phyloP scores from a whole-genome alignment of 2,113 vertebrate species.

The Limnothrissa miodon region DNA sequence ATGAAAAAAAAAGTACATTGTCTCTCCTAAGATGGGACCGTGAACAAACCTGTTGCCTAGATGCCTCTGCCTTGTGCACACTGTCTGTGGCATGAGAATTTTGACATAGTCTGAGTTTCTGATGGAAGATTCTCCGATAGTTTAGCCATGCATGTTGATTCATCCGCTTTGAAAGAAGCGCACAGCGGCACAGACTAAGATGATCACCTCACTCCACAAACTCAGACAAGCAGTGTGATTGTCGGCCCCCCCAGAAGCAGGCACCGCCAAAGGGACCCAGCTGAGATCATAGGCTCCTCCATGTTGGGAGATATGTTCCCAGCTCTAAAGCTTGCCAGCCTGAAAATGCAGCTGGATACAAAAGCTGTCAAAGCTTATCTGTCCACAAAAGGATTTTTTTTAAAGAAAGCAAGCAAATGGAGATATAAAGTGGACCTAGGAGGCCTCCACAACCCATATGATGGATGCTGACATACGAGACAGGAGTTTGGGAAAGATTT shows the following conservation, averaged over 20 bases:
- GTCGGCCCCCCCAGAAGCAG: too few relatives aligned
- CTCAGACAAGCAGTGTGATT: neutral
- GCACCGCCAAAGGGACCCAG: neutral
- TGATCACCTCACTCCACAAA: neutral
- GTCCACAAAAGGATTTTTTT: neutral
- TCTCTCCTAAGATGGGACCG: neutral
- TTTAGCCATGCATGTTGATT: neutral
- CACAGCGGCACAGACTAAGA: neutral
- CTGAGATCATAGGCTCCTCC: neutral
- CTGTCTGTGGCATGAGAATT: neutral
- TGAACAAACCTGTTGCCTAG: neutral
- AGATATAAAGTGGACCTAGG: neutral
- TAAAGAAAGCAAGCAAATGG: neutral
- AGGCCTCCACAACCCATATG: neutral
- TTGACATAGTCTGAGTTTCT: neutral
- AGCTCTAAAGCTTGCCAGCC: neutral
- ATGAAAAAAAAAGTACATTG: neutral
- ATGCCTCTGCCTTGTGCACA: neutral
- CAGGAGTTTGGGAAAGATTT: neutral
- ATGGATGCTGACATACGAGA: neutral
- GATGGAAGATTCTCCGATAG: neutral
- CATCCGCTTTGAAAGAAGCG: neutral
- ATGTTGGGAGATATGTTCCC: neutral
- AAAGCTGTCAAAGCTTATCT: neutral
- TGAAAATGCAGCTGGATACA: slow-evolving; percentile 18